phyloP scores from a whole-genome alignment of 2,113 vertebrate species.

The Hippocampus guttulatus region DNA sequence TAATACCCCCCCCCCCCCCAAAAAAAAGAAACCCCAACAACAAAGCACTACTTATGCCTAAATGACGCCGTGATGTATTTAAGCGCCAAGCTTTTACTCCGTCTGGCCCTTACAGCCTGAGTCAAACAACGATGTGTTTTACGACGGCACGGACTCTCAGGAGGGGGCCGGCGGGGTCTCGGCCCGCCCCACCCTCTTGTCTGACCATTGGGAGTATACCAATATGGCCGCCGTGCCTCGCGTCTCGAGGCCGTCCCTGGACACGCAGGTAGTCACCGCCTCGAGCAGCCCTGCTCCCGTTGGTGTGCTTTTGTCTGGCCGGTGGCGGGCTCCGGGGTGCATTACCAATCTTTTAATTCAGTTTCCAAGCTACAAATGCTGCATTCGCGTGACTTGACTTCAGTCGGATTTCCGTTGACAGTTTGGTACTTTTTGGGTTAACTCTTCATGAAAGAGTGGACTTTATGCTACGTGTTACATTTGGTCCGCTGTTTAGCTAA shows the following conservation, averaged over 20 bases:
- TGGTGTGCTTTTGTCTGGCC: slow-evolving; percentile 28
- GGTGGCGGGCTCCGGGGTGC: slow-evolving; percentile 27
- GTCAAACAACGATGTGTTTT: slow-evolving; percentile 73
- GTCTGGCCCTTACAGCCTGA: slow-evolving; percentile 71
- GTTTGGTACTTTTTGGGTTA: no score
- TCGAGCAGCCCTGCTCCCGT: slow-evolving; percentile 15
- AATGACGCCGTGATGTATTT: not conserved
- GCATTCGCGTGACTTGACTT: no score
- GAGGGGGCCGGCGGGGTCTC: slow-evolving; percentile 33
- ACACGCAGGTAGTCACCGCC: slow-evolving; percentile 67
- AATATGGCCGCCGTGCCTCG: slow-evolving; percentile 75
- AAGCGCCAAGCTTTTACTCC: not conserved
- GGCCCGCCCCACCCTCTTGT: slow-evolving; percentile 44
- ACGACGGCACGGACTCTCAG: slow-evolving; percentile 54
- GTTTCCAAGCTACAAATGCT: slow-evolving; percentile 10
- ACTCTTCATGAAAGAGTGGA: no score
- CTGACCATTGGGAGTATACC: slow-evolving; percentile 69
- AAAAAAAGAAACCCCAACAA: no score
- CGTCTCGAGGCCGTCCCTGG: slow-evolving; percentile 63
- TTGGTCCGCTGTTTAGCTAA: no score
- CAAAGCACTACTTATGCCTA: no score
- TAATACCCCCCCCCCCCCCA: no score
- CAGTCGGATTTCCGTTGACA: no score
- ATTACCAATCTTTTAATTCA: slow-evolving; percentile 6
- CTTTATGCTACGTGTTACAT: no score